Evolutionary conservation across 1,140 invertebrate species (phyloP).

Genomic region (Thaumetopoea pityocampa): DNA sequence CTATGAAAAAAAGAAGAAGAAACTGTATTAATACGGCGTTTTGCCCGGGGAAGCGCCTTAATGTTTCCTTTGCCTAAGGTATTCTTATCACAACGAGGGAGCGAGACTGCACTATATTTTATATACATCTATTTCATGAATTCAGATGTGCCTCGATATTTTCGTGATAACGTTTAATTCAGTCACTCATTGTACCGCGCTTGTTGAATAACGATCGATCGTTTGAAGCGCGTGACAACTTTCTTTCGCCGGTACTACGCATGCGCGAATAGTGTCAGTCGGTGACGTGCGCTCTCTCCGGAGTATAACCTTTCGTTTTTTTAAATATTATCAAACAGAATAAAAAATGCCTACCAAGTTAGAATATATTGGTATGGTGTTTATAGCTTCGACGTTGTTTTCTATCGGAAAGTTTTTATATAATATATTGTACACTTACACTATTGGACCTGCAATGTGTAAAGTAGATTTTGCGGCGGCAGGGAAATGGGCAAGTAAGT

Average conservation of each 20-base stretch:
- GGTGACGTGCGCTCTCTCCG: conserved; percentile 22
- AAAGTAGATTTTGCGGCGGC: conserved; percentile 56
- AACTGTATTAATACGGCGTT: too few relatives aligned
- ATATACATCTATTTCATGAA: conserved; percentile 1
- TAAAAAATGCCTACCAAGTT: conserved; percentile 33
- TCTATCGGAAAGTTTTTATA: conserved; percentile 33
- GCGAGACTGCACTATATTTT: conserved; percentile 13
- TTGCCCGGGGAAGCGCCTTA: too few relatives aligned
- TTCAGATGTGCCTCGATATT: neutral
- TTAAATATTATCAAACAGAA: conserved; percentile 2
- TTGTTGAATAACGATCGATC: conserved; percentile 17
- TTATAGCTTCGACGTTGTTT: conserved; percentile 24
- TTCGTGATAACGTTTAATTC: conserved; percentile 9
- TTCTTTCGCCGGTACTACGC: conserved; percentile 35
- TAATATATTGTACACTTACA: conserved; percentile 43
- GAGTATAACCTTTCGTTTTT: conserved; percentile 24
- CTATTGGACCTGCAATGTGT: conserved; percentile 44
- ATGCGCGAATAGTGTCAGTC: conserved; percentile 36
- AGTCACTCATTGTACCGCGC: conserved; percentile 11
- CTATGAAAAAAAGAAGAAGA: too few relatives aligned
- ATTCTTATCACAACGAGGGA: conserved; percentile 8
- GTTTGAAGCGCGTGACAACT: conserved; percentile 32
- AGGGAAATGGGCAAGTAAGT: conserved; percentile 68
- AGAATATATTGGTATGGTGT: conserved; percentile 37
- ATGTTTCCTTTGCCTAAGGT: too few relatives aligned